phyloP scores from a whole-genome alignment of 2,113 vertebrate genomes.

The Ahaetulla prasina region DNA sequence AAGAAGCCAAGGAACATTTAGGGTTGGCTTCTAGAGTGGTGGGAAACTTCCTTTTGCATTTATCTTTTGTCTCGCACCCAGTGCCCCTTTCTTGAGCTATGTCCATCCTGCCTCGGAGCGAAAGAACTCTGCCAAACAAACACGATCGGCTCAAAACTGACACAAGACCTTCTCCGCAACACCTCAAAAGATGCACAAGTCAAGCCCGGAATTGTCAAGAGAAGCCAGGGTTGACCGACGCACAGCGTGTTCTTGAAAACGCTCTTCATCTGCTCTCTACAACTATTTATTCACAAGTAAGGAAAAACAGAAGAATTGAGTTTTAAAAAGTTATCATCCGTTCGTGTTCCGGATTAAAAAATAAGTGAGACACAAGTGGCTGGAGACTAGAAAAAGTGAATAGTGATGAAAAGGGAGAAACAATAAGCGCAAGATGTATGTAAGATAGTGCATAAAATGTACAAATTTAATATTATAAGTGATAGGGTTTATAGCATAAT shows the following conservation, averaged over 20 bases:
- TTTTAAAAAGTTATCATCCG: too few relatives aligned
- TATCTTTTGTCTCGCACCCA: slow-evolving; percentile 21
- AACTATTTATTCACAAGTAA: too few relatives aligned
- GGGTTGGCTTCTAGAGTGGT: too few relatives aligned
- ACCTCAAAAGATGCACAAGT: not conserved
- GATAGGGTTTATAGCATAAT: too few relatives aligned
- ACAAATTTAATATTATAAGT: too few relatives aligned
- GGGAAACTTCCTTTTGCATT: slow-evolving; percentile 16
- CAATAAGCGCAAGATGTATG: too few relatives aligned
- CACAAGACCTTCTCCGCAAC: not conserved
- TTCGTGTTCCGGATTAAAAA: not conserved
- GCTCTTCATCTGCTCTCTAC: not conserved
- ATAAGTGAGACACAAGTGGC: not conserved
- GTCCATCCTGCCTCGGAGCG: slow-evolving; percentile 12
- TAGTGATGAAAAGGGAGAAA: too few relatives aligned
- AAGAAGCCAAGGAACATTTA: slow-evolving; percentile 15
- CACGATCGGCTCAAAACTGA: not conserved
- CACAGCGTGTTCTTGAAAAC: not conserved
- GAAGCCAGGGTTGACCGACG: not conserved
- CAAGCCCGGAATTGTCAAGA: not conserved
- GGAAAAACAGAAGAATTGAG: too few relatives aligned
- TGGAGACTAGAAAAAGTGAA: too few relatives aligned
- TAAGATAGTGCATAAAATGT: too few relatives aligned
- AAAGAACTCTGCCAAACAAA: slow-evolving; percentile 18
- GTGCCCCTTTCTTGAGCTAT: slow-evolving; percentile 25